Base-by-base conservation (phyloP, 1,140 invertebrate genomes). In the Trichogramma pretiosum region DNA sequence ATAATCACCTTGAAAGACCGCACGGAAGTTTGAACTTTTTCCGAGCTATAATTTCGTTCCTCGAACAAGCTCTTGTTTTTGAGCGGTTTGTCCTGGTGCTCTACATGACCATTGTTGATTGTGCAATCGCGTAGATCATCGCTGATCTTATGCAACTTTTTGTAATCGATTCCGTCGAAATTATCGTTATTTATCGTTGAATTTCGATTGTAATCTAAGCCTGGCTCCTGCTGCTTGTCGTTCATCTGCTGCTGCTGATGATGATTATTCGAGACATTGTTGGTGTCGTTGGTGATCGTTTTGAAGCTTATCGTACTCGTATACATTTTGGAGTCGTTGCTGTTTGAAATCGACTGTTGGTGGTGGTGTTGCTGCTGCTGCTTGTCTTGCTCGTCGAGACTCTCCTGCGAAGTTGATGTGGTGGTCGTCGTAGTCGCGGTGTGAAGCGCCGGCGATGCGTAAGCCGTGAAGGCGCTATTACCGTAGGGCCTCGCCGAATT, bases 221-320 rank as follows among this genome's bases (percentile, higher is more conserved):
- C 48, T 7, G 13, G 42, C 22, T 34, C 21, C 13, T 34, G 30
- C 30, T 41, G 39, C n/a, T n/a, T n/a, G n/a, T n/a, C n/a, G n/a
- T n/a, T n/a, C n/a, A n/a, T n/a, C 14, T 16, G 14, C 23, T 26
- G 13, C 3, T 40, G 10, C 9, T 13, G 36, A 7, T 28, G 26
- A 18, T 22, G 16, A 2, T 38, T n/a, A n/a, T n/a, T 34, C 33
- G 33, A 49, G 33, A 36, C 53, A 34, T 57, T 50, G 42, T 36
- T 56, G 61, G 64, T 60, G 56, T 71, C 65, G 51, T 52, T 61
- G 48, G 48, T 47, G 44, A 54, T 61, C 16, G 68, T 65, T 48
- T 62, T 64, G 42, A 72, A 70, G 50, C 63, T 72, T 48, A 72
- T 60, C 7, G 67, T 70, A 44, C 68, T 72, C 51, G 64, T 72